Evolutionary conservation across 2,113 vertebrate genomes (phyloP), one percentile per base, ranked within the genome.

Genomic region (Dunckerocampus dactyliophorus): DNA sequence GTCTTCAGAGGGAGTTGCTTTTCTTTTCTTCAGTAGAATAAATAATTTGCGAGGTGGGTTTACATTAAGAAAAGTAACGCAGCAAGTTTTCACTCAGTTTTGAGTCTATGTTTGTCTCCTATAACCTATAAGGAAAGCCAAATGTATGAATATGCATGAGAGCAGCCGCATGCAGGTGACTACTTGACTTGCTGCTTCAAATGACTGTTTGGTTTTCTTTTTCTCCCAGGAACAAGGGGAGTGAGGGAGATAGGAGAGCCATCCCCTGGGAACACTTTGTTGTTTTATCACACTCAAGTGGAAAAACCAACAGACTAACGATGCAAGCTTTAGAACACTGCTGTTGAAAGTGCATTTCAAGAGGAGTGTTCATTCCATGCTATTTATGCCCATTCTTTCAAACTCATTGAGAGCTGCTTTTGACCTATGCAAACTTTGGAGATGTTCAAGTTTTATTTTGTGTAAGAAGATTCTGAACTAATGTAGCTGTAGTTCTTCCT

Each of bases 71-170:
- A 65, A 65, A 58, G 59, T 63, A 48, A 62, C 28, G 47, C 72
- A 59, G 46, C 72, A 67, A 66, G 71, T 70, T 76, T 66, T 62
- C 48, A 70, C 34, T 62, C 68, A 66, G 71, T 70, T 76, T 66
- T 62, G 46, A 70, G 42, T 62, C 68, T 71, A 48, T 72, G 69
- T 80, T 75, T 82, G 61, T 80, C 74, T 69, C 71, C 74, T 65
- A 73, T 69, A 84, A 72, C 58, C 72, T 78, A 73, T 78, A 71
- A 85, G 59, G 28, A 49, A 67, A 34, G 31, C 31, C 31, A 34
- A 8, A 73, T 48, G 59, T 75, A 84, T 89, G 88, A 89, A 92
- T 92, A 92, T 92, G 85, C 87, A 91, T 90, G 73, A 83, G 81
- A 69, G 82, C 71, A 63, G 69, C 73, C 76, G 82, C 81, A 71